Percentiles rank a stretch among this genome's conserved stretches.
phyloP scores from a whole-genome alignment of 2,797 vertebrate genomes.

The Tadarida brasiliensis region DNA sequence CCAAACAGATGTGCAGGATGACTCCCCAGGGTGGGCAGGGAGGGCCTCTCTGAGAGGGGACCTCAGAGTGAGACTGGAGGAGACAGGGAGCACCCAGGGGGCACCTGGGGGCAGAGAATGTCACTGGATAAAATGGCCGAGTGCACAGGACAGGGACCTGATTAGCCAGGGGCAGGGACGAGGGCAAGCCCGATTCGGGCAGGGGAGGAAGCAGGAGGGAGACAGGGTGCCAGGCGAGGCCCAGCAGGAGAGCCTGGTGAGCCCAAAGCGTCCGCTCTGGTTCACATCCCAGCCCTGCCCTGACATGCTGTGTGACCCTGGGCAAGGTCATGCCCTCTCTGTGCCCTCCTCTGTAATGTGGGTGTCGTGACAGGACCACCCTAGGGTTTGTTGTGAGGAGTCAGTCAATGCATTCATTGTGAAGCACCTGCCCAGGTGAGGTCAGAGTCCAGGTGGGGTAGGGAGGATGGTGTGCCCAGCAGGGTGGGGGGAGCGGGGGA shows the following conservation, averaged over 20 bases:
- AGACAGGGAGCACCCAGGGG: too few relatives aligned
- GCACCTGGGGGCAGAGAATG: background rate
- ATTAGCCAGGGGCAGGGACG: background rate
- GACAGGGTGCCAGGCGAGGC: accelerated
- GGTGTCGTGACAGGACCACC: background rate
- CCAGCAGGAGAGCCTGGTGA: accelerated
- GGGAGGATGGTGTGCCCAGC: background rate
- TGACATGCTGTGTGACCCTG: background rate
- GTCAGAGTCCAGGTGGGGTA: background rate
- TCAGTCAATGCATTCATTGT: background rate
- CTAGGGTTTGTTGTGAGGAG: background rate
- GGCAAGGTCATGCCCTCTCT: background rate
- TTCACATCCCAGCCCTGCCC: background rate
- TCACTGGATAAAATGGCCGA: background rate
- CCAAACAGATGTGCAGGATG: background rate
- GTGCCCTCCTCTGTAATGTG: background rate
- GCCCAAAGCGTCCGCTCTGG: accelerated
- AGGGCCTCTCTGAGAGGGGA: background rate
- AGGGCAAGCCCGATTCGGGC: background rate
- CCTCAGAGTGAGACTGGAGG: background rate
- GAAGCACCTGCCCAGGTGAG: background rate
- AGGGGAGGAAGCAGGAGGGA: background rate
- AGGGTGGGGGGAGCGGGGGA: accelerated
- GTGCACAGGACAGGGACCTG: background rate
- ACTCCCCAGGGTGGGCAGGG: background rate